Evolutionary conservation across 2,113 vertebrate genomes (phyloP).

Genomic region (Plotosus lineatus): DNA sequence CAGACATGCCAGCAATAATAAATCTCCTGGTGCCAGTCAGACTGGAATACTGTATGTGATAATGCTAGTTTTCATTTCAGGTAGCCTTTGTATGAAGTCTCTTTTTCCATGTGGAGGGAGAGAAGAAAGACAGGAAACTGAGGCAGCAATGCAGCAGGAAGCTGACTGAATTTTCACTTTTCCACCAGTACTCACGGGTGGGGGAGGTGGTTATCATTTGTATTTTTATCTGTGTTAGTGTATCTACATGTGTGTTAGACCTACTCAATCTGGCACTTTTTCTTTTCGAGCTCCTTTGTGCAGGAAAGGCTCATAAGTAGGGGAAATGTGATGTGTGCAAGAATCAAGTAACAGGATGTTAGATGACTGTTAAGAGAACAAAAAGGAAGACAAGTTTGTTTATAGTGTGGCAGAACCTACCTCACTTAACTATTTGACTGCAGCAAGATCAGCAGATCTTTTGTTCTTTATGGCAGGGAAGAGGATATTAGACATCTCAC

Average conservation of each 20-base stretch:
- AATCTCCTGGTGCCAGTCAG: slow-evolving; percentile 16
- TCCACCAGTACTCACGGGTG: not conserved
- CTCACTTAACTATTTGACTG: not conserved
- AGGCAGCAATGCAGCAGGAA: slow-evolving; percentile 39
- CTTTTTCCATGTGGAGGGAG: slow-evolving; percentile 15
- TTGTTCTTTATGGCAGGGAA: not conserved
- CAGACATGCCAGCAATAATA: not conserved
- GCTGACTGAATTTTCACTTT: slow-evolving; percentile 45
- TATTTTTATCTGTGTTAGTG: not conserved
- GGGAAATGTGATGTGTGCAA: slow-evolving; percentile 9
- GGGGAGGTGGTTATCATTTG: not conserved
- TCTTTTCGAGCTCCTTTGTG: slow-evolving; percentile 17
- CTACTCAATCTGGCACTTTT: not conserved
- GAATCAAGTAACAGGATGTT: not conserved
- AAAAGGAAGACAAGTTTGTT: slow-evolving; percentile 34
- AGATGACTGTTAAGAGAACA: slow-evolving; percentile 16
- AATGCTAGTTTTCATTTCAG: slow-evolving; percentile 30
- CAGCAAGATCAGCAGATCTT: slow-evolving; percentile 36
- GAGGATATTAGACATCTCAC: not conserved
- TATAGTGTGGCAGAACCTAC: slow-evolving; percentile 22
- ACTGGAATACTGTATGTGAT: slow-evolving; percentile 31
- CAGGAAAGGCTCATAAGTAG: slow-evolving; percentile 38
- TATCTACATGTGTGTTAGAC: not conserved
- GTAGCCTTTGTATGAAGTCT: slow-evolving; percentile 6
- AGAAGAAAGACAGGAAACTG: slow-evolving; percentile 55